Percentiles rank a stretch among this genome's conserved stretches.
These are phyloP conservation scores for Dastarcus helophoroides DNA, from an alignment of 2,888 invertebrate species.

Conservation along the genomic window DNA sequence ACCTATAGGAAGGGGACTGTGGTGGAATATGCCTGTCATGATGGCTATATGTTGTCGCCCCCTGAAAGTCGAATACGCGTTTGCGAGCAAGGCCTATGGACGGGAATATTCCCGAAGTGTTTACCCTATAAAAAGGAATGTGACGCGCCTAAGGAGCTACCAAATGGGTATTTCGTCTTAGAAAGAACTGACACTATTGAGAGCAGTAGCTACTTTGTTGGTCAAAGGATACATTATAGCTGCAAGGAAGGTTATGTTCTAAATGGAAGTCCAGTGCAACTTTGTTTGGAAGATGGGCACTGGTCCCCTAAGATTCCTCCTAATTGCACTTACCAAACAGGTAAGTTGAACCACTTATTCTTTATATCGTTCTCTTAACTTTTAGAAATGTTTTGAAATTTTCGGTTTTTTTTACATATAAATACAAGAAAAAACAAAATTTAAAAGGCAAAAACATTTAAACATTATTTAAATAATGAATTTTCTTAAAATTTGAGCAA, in stretches of 20 bases:
- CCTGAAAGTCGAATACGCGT: conserved; percentile 29
- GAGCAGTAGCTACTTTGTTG: conserved; percentile 20
- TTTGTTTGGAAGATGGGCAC: conserved; percentile 31
- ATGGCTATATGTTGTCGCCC: conserved; percentile 28
- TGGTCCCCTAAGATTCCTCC: conserved; percentile 34
- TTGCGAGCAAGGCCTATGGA: conserved; percentile 36
- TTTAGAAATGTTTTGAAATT: too few species aligned
- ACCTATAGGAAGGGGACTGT: conserved; percentile 29
- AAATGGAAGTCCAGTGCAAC: conserved; percentile 26
- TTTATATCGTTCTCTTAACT: too few species aligned
- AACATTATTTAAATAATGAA: too few species aligned
- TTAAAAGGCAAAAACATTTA: too few species aligned
- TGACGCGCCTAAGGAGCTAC: conserved; percentile 25
- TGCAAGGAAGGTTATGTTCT: conserved; percentile 31
- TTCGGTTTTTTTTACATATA: too few species aligned
- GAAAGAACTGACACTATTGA: conserved; percentile 12
- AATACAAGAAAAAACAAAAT: too few species aligned
- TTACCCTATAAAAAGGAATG: conserved; percentile 21
- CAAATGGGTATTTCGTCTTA: conserved; percentile 31
- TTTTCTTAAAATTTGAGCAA: too few species aligned
- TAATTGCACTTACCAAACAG: conserved; percentile 21
- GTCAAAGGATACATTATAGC: conserved; percentile 30
- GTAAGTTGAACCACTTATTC: too few species aligned
- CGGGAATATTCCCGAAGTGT: conserved; percentile 30
- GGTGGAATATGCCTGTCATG: conserved; percentile 29